Conservation (phyloP, 1,140 invertebrate species). For the Hylaeus volcanicus region DNA sequence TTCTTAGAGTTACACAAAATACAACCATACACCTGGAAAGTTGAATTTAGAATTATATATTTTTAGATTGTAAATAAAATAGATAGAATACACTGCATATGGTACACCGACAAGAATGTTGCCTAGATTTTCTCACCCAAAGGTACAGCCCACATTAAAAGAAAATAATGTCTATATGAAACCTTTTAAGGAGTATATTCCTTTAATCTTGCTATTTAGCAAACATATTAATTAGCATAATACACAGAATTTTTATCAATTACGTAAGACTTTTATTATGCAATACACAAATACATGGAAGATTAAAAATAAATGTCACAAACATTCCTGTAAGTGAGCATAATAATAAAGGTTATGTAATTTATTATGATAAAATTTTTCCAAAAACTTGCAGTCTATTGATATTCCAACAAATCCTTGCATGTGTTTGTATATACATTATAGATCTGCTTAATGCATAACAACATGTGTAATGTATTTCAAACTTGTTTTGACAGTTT, state of each 20-base stretch:
- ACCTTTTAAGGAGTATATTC: background rate
- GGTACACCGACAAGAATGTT: slow-evolving; percentile 49
- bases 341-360: slow-evolving; percentile 30
- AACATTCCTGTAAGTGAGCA: slow-evolving; percentile 54
- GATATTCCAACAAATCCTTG: slow-evolving; percentile 8
- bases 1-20: slow-evolving; percentile 59
- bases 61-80: slow-evolving; percentile 73
- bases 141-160: slow-evolving; percentile 25
- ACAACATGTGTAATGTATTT: slow-evolving; percentile 31
- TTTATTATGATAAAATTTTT: slow-evolving; percentile 23
- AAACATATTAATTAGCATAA: slow-evolving; percentile 11
- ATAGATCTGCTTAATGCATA: slow-evolving; percentile 10
- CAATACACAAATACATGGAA: background rate
- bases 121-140: slow-evolving; percentile 61
- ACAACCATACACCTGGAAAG: slow-evolving; percentile 31
- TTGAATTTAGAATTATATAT: slow-evolving; percentile 64
- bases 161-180: slow-evolving; percentile 1
- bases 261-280: slow-evolving; percentile 27
- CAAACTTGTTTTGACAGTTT: slow-evolving; percentile 17
- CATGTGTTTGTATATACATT: slow-evolving; percentile 40
- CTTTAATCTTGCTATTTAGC: slow-evolving; percentile 15
- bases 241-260: slow-evolving; percentile 36
- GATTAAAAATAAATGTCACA: slow-evolving; percentile 18
- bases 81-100: slow-evolving; percentile 64
- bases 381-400: background rate